Evolutionary conservation across 2,888 invertebrate genomes (phyloP).

Genomic region (Euproctis similis): DNA sequence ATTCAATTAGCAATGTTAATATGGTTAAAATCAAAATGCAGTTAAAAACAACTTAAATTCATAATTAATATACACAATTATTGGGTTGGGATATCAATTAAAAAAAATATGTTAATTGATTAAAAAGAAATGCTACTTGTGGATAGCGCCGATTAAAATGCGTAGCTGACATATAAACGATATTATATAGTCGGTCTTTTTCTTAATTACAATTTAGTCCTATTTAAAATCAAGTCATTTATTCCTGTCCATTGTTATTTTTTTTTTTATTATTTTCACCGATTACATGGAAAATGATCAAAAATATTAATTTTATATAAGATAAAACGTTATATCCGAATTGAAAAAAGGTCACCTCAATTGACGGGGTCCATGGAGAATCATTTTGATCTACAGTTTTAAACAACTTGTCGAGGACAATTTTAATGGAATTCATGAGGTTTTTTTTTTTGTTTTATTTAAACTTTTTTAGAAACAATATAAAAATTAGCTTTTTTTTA

Average conservation of each 20-base stretch:
- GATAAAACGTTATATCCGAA: conserved; percentile 20
- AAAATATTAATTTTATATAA: conserved; percentile 17
- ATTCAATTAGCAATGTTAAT: conserved; percentile 66
- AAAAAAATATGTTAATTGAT: conserved; percentile 67
- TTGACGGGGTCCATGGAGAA: neutral
- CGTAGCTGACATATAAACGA: conserved; percentile 31
- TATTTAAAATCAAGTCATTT: conserved; percentile 62
- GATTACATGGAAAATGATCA: conserved; percentile 33
- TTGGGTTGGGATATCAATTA: conserved; percentile 33
- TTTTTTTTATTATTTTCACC: conserved; percentile 37
- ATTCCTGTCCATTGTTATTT: conserved; percentile 48
- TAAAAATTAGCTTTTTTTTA: too few relatives aligned
- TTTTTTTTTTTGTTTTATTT: too few relatives aligned
- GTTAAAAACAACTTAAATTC: conserved; percentile 46
- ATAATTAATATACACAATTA: conserved; percentile 54
- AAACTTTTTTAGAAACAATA: too few relatives aligned
- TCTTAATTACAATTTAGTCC: conserved; percentile 43
- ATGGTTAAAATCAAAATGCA: conserved; percentile 72
- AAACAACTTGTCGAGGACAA: too few relatives aligned
- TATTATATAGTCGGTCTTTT: conserved; percentile 15
- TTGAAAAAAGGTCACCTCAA: conserved; percentile 25
- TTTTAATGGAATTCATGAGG: conserved; percentile 3
- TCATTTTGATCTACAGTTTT: too few relatives aligned
- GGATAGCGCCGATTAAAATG: too few relatives aligned
- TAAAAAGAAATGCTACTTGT: conserved; percentile 58